These are phyloP conservation scores for Phocoena sinus DNA, from an alignment of 2,113 vertebrate genomes.

Conservation along the genomic window DNA sequence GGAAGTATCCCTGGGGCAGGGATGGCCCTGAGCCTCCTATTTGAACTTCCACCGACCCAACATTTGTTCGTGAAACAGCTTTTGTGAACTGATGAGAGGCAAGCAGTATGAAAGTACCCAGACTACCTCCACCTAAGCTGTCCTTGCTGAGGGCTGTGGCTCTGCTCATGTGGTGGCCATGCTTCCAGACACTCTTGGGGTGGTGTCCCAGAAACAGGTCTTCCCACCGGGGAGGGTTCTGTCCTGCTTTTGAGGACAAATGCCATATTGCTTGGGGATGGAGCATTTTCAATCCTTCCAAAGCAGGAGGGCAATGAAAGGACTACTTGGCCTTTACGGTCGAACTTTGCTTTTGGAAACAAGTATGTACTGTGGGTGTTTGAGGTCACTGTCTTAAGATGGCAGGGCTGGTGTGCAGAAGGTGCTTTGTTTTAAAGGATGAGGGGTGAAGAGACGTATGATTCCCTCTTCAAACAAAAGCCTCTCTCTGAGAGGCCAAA, in stretches of 20 bases:
- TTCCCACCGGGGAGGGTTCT: background rate
- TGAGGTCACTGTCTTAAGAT: background rate
- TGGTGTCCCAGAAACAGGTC: background rate
- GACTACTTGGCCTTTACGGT: rapidly evolving
- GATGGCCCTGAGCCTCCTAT: background rate
- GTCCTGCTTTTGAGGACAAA: background rate
- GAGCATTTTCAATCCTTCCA: background rate
- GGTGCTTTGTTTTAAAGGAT: background rate
- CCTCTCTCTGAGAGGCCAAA: background rate
- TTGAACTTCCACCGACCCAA: background rate
- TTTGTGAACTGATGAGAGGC: background rate
- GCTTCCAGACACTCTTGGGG: background rate
- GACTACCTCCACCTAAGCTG: rapidly evolving
- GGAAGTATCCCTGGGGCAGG: background rate
- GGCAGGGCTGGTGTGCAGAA: background rate
- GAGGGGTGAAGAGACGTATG: rapidly evolving
- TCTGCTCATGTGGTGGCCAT: background rate
- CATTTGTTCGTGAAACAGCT: background rate
- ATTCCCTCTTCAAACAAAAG: background rate
- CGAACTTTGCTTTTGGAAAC: background rate
- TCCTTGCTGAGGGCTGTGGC: rapidly evolving
- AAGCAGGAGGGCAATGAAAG: background rate
- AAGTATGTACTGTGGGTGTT: rapidly evolving
- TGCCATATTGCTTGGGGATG: background rate
- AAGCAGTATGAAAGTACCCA: background rate